A percentile compares a stretch with the other conserved stretches of the same genome.
phyloP scores from a whole-genome alignment of 2,113 vertebrate genomes.

The Odobenus rosmarus region DNA sequence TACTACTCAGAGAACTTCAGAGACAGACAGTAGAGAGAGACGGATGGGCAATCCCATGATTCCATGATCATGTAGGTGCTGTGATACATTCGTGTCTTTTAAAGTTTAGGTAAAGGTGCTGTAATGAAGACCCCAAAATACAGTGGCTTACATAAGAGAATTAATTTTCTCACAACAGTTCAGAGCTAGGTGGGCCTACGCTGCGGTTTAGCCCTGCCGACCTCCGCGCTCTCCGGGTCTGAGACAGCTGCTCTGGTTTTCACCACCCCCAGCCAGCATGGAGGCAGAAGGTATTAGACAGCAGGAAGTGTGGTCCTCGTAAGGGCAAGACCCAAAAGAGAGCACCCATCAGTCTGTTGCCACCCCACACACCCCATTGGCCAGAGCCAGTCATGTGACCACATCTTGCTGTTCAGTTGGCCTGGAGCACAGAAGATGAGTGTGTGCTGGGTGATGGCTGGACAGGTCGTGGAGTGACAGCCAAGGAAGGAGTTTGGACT shows the following conservation, averaged over 20 bases:
- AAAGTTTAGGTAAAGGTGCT: background rate
- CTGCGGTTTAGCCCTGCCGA: background rate
- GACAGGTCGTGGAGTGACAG: background rate
- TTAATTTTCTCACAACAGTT: background rate
- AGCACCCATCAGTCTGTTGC: background rate
- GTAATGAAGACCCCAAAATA: background rate
- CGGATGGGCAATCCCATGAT: rapidly evolving
- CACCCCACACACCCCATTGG: rapidly evolving
- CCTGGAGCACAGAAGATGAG: background rate
- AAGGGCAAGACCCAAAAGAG: background rate
- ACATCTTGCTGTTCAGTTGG: background rate
- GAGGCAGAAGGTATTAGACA: background rate
- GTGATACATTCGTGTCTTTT: background rate
- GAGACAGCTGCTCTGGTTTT: background rate
- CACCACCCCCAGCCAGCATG: background rate
- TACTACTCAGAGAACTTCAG: background rate
- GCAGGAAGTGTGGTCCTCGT: background rate
- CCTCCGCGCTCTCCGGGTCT: background rate
- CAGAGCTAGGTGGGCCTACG: no score
- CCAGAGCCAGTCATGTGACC: background rate
- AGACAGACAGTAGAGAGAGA: background rate
- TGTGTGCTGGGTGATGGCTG: no score
- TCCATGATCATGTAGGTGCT: background rate
- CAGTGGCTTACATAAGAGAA: background rate
- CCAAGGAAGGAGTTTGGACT: background rate